phyloP scores from a whole-genome alignment of 2,888 invertebrate genomes.

The Acanthopleura granulata region DNA sequence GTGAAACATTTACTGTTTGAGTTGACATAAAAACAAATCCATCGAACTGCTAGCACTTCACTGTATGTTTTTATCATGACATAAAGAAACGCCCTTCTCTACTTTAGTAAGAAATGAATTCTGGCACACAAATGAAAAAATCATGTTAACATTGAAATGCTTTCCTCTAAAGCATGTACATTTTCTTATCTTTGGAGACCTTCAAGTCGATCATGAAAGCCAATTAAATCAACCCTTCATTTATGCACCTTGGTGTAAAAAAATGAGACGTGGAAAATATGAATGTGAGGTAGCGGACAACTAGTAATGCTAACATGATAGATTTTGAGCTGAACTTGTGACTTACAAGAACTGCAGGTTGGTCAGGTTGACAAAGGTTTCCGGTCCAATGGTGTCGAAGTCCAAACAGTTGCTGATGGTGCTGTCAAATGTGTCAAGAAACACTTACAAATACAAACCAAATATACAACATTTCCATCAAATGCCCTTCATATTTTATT shows the following conservation, averaged over 20 bases:
- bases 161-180: too few species aligned
- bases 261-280: too few species aligned
- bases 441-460: not conserved
- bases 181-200: not conserved
- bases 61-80: too few species aligned
- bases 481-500: too few species aligned
- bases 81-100: too few species aligned
- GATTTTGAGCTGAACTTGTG: not conserved
- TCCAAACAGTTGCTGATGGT: not conserved
- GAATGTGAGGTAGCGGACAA: too few species aligned
- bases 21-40: not conserved
- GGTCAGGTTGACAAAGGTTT: not conserved
- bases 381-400: not conserved
- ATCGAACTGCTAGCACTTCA: not conserved
- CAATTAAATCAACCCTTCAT: not conserved
- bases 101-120: too few species aligned
- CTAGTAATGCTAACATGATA: too few species aligned
- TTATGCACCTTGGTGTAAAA: too few species aligned
- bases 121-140: too few species aligned
- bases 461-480: not conserved
- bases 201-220: not conserved
- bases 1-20: not conserved
- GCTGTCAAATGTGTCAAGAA: not conserved
- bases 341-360: conserved; percentile 6
- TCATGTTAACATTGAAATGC: too few species aligned